Conservation (phyloP, 2,888 invertebrate genomes). For the Sesamia inferens region DNA sequence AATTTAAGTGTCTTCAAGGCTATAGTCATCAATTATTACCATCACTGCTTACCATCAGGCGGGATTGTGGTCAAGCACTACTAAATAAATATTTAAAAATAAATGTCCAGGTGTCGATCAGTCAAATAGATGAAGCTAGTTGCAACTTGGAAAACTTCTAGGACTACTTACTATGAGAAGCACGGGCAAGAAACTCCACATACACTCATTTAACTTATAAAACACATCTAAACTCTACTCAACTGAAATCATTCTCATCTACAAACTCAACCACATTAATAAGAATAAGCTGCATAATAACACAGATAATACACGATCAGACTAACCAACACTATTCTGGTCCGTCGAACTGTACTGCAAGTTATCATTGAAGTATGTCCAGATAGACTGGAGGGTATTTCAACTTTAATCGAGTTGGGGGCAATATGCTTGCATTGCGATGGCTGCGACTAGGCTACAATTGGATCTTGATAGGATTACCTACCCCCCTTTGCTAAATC, state of each 20-base stretch:
- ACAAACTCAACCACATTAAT: neutral
- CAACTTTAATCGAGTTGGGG: constrained; percentile 78
- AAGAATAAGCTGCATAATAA: neutral
- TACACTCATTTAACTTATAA: no score
- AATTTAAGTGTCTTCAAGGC: no score
- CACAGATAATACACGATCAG: constrained; percentile 20
- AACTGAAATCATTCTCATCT: neutral
- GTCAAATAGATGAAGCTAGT: no score
- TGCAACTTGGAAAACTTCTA: no score
- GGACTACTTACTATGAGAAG: no score
- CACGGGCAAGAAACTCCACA: no score
- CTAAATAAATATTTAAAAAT: no score
- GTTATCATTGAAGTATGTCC: constrained; percentile 62
- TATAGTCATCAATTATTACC: no score
- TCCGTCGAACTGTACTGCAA: constrained; percentile 29
- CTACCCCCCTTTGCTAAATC: constrained; percentile 74
- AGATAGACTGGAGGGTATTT: constrained; percentile 66
- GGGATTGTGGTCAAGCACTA: no score
- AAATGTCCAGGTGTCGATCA: no score
- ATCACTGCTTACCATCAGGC: no score
- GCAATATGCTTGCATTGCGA: constrained; percentile 77
- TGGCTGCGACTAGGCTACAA: constrained; percentile 64
- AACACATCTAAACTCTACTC: neutral
- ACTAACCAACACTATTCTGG: constrained; percentile 20
- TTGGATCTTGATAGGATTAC: constrained; percentile 73